These are phyloP conservation scores for Chironomus striatipennis DNA, from an alignment of 1,140 invertebrate genomes.

Conservation along the genomic window DNA sequence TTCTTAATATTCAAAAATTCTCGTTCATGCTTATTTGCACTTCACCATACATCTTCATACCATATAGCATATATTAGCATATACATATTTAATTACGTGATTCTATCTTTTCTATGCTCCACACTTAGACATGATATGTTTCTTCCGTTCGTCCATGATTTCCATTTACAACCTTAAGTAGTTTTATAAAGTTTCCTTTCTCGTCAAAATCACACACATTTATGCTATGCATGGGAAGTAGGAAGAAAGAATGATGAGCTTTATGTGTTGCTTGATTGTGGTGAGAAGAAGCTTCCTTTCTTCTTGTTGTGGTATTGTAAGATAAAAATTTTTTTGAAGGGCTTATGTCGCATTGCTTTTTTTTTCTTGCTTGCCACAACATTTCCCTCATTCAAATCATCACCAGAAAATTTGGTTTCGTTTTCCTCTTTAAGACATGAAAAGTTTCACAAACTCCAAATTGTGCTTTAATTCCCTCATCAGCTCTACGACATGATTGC, in stretches of 20 bases:
- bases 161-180: too few species aligned
- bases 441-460: neutral
- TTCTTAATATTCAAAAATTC: too few species aligned
- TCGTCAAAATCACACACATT: too few species aligned
- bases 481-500: too few species aligned
- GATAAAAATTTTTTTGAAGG: neutral
- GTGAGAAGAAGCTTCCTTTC: neutral
- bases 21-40: too few species aligned
- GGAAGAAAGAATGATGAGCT: neutral
- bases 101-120: neutral
- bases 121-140: neutral
- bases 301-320: neutral
- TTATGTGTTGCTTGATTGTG: neutral
- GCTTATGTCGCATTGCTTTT: neutral
- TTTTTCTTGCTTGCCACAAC: neutral
- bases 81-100: conserved; percentile 2
- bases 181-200: too few species aligned
- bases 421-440: neutral
- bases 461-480: too few species aligned
- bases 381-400: neutral
- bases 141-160: neutral
- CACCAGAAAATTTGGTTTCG: neutral
- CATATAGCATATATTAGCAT: neutral
- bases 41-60: too few species aligned
- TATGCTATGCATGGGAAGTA: too few species aligned